These are phyloP conservation scores for Eurosta solidaginis DNA, from an alignment of 1,140 invertebrate species.

Conservation along the genomic window DNA sequence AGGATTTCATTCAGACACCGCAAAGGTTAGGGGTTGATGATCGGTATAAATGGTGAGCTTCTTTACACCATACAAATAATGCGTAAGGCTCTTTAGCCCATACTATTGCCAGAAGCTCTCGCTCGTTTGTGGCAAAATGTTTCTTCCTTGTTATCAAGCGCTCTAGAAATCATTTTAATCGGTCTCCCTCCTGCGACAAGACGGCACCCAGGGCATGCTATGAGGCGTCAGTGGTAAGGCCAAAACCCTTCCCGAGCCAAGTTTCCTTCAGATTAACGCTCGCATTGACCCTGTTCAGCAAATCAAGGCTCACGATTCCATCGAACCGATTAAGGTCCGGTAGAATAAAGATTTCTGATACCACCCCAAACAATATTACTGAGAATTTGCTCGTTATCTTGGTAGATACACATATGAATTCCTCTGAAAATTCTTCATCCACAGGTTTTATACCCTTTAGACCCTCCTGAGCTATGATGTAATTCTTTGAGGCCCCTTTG, in stretches of 20 bases:
- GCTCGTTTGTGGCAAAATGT: neutral
- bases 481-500: no score
- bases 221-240: neutral
- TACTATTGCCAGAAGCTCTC: neutral
- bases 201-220: neutral
- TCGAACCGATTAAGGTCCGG: no score
- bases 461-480: no score
- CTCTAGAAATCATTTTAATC: neutral
- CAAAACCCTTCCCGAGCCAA: neutral
- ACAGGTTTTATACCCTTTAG: no score
- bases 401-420: no score
- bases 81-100: neutral
- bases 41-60: neutral
- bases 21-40: slow-evolving; percentile 9
- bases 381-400: no score
- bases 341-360: no score
- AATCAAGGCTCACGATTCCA: no score
- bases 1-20: neutral
- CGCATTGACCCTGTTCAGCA: no score
- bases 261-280: no score
- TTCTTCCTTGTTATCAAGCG: neutral
- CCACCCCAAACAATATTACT: no score
- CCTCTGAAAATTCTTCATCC: no score
- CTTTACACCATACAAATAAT: neutral
- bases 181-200: neutral